Evolutionary conservation across 2,797 vertebrate genomes (phyloP), one percentile per base, ranked within the genome.

Genomic region (Hozukius guyotensis): DNA sequence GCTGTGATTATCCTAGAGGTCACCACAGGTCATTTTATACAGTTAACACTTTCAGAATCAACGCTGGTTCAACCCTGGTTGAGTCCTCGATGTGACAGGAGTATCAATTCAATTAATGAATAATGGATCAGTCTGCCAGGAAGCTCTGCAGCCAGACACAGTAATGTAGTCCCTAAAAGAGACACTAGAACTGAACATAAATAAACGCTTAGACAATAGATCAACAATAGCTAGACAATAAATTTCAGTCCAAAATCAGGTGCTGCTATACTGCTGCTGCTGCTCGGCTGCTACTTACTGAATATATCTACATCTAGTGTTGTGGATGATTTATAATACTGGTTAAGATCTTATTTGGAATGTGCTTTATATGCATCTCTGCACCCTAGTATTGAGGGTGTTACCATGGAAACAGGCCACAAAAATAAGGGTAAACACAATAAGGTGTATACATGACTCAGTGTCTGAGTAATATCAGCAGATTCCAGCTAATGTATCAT

Each of bases 291-390:
- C 56, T 67, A 63, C 46, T 69, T 75, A 59, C 66, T 73, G 63
- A 77, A 79, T 75, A 29, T 72, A 80, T 80, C 74, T 67, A 49
- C 32, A 59, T 72, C 55, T 12, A 27, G 9, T 62, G 38, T 69
- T 74, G 49, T 25, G 57, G 78, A 75, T 77, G 59, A 87, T 87
- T 81, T 83, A 85, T 83, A 72, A 77, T 61, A 34, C 80, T 80
- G 69, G 29, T 80, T 75, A 69, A 59, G 34, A 60, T 79, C 55
- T 81, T 81, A 77, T 85, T 84, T 75, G 13, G 56, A 57, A 73
- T 59, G 61, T 3, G 13, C 13, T 83, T 80, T 77, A 65, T 64
- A 83, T 85, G 78, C 36, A 64, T 81, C 42, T 72, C 22, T 69
- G 36, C 55, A 32, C 42, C 25, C 25, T 29, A 31, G 20, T 59